Evolutionary conservation across 2,113 vertebrate genomes (phyloP).

Genomic region (Myanophis thanlyinensis): DNA sequence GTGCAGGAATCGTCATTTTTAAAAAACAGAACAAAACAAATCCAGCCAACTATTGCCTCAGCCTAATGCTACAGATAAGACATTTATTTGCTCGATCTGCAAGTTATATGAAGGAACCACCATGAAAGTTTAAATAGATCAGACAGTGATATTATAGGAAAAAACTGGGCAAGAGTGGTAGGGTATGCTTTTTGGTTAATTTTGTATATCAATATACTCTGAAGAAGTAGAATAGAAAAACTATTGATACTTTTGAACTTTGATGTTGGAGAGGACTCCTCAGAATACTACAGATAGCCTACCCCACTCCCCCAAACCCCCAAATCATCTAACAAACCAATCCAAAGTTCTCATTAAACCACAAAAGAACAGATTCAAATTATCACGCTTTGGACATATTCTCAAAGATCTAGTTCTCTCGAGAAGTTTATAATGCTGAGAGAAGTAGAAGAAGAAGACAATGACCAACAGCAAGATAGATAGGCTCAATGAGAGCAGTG

Average conservation of each 20-base stretch:
- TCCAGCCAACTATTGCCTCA: background rate
- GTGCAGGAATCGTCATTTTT: background rate
- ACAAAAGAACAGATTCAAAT: background rate
- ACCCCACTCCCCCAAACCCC: background rate
- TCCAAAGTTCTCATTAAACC: background rate
- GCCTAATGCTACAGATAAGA: background rate
- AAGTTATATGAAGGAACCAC: background rate
- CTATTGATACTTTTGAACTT: background rate
- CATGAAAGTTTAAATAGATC: background rate
- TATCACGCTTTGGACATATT: no score
- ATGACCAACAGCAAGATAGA: background rate
- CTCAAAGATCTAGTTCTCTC: background rate
- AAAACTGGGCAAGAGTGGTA: background rate
- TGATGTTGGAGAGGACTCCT: background rate
- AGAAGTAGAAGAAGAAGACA: background rate
- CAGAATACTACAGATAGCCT: background rate
- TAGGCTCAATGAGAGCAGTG: background rate
- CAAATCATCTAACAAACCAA: background rate
- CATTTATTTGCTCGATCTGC: background rate
- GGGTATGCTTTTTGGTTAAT: background rate
- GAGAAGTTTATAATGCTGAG: background rate
- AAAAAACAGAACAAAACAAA: background rate
- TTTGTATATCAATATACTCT: background rate
- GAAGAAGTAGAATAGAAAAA: background rate
- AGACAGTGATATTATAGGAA: background rate